These are phyloP conservation scores for Actinemys pallida DNA, from an alignment of 2,113 vertebrate species.

Conservation along the genomic window DNA sequence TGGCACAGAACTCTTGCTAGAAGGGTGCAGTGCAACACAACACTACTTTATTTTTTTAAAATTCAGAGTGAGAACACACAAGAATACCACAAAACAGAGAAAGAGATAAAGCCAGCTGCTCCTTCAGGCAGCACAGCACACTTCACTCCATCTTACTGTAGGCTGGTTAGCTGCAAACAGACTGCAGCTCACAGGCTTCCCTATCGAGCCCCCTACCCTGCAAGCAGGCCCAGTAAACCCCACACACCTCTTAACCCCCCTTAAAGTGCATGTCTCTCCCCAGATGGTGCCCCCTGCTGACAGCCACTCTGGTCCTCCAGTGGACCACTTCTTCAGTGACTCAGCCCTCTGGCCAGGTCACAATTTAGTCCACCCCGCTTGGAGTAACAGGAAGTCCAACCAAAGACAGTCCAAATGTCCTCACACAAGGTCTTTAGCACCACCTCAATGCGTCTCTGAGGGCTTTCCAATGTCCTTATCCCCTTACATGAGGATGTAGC, in stretches of 20 bases:
- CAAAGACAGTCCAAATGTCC: background rate
- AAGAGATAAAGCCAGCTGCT: background rate
- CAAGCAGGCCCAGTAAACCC: background rate
- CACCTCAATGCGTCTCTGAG: background rate
- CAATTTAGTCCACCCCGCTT: background rate
- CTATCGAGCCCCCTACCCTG: too few relatives aligned
- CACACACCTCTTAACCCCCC: too few relatives aligned
- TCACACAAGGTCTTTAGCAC: background rate
- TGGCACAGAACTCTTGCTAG: background rate
- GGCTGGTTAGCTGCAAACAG: too few relatives aligned
- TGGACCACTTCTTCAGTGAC: background rate
- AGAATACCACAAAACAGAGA: background rate
- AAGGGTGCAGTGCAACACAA: background rate
- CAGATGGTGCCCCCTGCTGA: background rate
- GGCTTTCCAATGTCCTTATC: background rate
- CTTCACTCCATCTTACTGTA: background rate
- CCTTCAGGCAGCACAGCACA: background rate
- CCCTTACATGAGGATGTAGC: background rate
- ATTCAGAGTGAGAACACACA: background rate
- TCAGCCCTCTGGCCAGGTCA: background rate
- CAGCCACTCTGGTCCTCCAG: background rate
- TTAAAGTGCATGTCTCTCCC: background rate
- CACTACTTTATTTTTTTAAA: background rate
- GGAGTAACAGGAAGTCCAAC: background rate
- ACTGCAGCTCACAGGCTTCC: too few relatives aligned